Conservation (phyloP, 2,797 vertebrate species). For the Rhincodon typus region DNA sequence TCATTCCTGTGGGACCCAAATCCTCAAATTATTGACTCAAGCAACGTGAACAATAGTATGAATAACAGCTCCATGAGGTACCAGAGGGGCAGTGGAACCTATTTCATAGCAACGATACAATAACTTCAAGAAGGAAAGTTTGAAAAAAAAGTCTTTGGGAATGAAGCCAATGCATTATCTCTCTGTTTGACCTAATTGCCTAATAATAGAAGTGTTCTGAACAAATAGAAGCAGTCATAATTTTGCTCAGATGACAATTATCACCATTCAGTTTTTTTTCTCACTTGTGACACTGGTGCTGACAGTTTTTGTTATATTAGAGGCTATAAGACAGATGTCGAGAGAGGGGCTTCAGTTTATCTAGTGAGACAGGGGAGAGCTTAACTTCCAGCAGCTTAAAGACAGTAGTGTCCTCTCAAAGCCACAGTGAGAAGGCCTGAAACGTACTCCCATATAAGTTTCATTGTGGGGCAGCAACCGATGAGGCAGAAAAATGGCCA, state of each 20-base stretch:
- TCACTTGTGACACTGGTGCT: neutral
- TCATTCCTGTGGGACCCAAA: neutral
- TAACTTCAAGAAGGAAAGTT: neutral
- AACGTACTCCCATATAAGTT: neutral
- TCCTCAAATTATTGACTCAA: neutral
- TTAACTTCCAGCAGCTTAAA: neutral
- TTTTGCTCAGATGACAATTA: neutral
- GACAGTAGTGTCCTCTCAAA: neutral
- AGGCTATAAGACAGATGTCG: neutral
- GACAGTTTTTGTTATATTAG: neutral
- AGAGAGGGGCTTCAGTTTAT: neutral
- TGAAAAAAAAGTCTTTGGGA: neutral
- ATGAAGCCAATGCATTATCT: neutral
- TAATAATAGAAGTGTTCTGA: neutral
- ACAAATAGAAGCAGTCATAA: neutral
- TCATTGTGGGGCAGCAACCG: no score
- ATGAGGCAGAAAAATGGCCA: neutral
- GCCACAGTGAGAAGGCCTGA: neutral
- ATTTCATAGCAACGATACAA: neutral
- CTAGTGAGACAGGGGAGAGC: neutral
- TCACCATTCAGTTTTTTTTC: neutral
- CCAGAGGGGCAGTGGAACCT: neutral
- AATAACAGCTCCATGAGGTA: neutral
- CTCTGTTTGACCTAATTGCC: neutral
- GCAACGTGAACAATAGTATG: neutral